Evolutionary conservation across 1,140 invertebrate species (phyloP), one percentile per base, ranked within the genome.

Genomic region (Habropoda laboriosa): DNA sequence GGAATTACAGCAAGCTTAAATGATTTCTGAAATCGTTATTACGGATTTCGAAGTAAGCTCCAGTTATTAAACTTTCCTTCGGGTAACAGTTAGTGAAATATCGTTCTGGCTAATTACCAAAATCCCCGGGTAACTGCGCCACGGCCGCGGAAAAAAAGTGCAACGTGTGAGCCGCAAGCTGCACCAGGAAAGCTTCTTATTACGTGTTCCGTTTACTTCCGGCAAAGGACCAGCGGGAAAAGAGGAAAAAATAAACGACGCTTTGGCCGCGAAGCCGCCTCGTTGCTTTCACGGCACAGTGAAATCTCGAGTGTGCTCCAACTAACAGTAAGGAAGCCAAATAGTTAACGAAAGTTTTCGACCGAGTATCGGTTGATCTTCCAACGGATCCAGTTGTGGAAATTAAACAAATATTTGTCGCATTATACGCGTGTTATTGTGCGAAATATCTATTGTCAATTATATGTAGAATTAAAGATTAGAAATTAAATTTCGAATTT

Each of bases 111-210:
- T 71, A 71, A 71, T 71, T 71, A 71, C 35, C 67, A 71, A 71
- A 55, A 71, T 71, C 51, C 67, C 35, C n/a, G 35, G 13, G 49
- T 71, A 71, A 71, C 51, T 40, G 21, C 51, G 42, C 53, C 70
- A 47, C 30, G 21, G 21, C 49, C 32, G 51, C 27, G 51, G 68
- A 57, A 71, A 71, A n/a, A n/a, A 57, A 38, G 35, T 73, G 27
- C 70, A 21, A 42, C 70, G 70, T 32, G 55, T 47, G 70, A 73
- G 40, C 55, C 32, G 24, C 42, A 60, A 73, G 42, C 70, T 49
- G 55, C 55, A 57, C 40, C 27, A 35, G 55, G 24, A 73, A 73
- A 73, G 55, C 70, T 73, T 73, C 70, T 73, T 73, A 73, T 73
- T 73, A 73, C 70, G 27, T 35, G 55, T 61, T 73, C 47, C 55